A percentile compares a stretch with the other conserved stretches of the same genome.
Evolutionary conservation across 1,140 invertebrate genomes (phyloP).

Genomic region (Bombus soroeensis): DNA sequence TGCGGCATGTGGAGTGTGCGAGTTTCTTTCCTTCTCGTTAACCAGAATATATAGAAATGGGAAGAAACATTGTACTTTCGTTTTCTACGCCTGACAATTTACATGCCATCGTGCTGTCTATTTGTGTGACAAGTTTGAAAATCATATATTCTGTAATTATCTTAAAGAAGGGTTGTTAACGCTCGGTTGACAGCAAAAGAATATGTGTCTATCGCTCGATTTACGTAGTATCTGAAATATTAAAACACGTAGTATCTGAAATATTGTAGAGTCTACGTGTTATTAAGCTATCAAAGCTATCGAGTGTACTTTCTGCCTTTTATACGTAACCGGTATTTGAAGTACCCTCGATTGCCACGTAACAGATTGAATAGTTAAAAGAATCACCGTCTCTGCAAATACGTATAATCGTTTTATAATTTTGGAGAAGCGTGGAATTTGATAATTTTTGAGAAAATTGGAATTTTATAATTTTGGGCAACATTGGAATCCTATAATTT

Average conservation of each 20-base stretch:
- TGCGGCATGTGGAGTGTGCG: neutral
- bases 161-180: neutral
- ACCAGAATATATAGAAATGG: neutral
- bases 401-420: neutral
- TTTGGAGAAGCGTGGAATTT: neutral
- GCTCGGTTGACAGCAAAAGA: neutral
- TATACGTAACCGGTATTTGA: neutral
- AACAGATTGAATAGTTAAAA: neutral
- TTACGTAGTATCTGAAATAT: neutral
- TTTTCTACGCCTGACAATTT: neutral
- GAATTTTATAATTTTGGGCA: neutral
- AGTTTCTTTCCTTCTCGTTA: neutral
- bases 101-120: neutral
- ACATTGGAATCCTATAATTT: neutral
- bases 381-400: neutral
- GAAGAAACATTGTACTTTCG: no score
- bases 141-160: neutral
- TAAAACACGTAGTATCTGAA: no score
- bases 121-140: neutral
- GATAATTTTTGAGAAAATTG: neutral
- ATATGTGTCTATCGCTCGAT: neutral
- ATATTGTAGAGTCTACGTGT: neutral
- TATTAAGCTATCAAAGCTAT: neutral
- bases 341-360: neutral
- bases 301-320: neutral